Base-by-base conservation (phyloP, 2,113 vertebrate species). In the Isurus oxyrinchus region DNA sequence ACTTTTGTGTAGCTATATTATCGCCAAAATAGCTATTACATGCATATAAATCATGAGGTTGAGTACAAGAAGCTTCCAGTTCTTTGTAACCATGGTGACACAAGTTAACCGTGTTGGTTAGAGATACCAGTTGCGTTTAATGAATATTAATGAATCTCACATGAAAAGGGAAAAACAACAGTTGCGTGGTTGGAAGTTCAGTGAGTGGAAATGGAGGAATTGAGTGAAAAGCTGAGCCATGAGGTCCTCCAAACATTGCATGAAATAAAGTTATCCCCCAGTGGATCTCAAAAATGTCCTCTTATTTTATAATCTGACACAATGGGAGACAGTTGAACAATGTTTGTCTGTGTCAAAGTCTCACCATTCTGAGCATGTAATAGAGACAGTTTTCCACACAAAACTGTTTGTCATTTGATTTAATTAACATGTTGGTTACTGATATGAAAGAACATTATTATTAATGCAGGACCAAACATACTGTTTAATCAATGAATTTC, bases 61-160 rank as follows among this genome's bases (percentile, higher is more conserved):
- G 94, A 72, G 67, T 95, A 67, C 27, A 72, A 35, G 27, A 72
- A 76, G 90, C 67, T 95, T 13, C 66, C 94, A 95, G 88, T 67
- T 95, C 94, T 16, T 23, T 72, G 94, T 72, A 55, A 95, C 94
- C 94, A 95, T 95, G 94, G 94, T 31, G 31, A 95, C 67, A 11
- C 10, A 3, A 95, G 94, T 95, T 95, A 95, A 95, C 67, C 25
- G 66, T 55, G 67, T 95, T 55, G 66, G 94, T 72, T 49, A 95
- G 94, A 95, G 67, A 95, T 76, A 55, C 94, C 67, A 40, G 66
- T 72, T 95, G 67, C 49, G 44, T 95, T 76, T 49, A 95, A 95
- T 95, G 94, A 95, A 95, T 95, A 95, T 72, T 95, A 95, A 95
- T 72, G 67, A 72, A 55, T 53, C 49, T 55, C 13, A 11, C 5